These are phyloP conservation scores for Ceyx margarethae DNA, from an alignment of 2,113 vertebrate genomes.

Conservation along the genomic window DNA sequence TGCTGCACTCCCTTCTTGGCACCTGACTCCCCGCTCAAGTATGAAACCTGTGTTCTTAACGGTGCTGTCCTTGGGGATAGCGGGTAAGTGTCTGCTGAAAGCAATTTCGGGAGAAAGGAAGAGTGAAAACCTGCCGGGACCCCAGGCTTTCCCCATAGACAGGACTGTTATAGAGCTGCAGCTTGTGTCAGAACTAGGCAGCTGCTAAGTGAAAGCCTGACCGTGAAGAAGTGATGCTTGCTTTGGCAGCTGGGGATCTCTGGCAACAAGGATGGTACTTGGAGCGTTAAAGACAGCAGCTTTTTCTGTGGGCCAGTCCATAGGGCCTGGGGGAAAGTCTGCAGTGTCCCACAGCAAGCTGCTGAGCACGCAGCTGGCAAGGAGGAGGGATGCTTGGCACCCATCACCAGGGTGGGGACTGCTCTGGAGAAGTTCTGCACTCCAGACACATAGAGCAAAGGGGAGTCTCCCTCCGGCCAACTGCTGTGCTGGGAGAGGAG, in stretches of 20 bases:
- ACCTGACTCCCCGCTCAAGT: neutral
- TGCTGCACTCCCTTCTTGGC: neutral
- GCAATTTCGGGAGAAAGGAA: neutral
- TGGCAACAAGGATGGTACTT: neutral
- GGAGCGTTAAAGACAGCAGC: neutral
- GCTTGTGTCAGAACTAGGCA: rapidly evolving
- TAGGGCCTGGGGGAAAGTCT: neutral
- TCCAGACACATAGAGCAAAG: rapidly evolving
- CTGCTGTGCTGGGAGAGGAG: neutral
- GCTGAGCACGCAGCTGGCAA: neutral
- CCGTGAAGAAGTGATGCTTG: rapidly evolving
- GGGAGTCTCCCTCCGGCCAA: rapidly evolving
- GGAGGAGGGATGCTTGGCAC: neutral
- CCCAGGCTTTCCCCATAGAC: neutral
- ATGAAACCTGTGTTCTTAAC: conserved; percentile 31
- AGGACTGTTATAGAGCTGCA: neutral
- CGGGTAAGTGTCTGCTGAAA: conserved; percentile 56
- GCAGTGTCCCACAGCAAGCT: neutral
- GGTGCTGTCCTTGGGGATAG: conserved; percentile 47
- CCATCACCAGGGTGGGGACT: rapidly evolving
- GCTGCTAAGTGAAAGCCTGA: neutral
- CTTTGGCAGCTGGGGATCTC: neutral
- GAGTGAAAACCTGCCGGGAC: neutral
- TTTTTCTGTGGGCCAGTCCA: neutral
- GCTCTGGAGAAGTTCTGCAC: rapidly evolving